Evolutionary conservation across 1,140 invertebrate species (phyloP).

Genomic region (Pemphigus obesinymphae): DNA sequence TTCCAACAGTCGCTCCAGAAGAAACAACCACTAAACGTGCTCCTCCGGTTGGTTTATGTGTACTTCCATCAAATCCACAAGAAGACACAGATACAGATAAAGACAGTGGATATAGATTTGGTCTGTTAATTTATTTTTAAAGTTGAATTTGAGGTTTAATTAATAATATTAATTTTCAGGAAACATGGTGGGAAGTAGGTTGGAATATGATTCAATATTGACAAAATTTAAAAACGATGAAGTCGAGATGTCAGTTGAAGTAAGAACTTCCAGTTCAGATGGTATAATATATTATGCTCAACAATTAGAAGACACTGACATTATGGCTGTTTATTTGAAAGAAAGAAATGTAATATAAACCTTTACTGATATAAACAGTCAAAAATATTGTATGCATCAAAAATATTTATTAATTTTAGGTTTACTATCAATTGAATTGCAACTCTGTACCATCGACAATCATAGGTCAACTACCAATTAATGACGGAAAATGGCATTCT

Average conservation of each 20-base stretch:
- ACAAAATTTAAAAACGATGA: slow-evolving; percentile 58
- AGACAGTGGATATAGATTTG: slow-evolving; percentile 53
- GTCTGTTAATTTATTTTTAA: slow-evolving; percentile 46
- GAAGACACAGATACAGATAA: slow-evolving; percentile 41
- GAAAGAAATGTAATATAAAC: slow-evolving; percentile 63
- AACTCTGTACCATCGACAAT: slow-evolving; percentile 64
- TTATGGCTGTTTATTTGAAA: slow-evolving; percentile 74
- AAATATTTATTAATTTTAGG: slow-evolving; percentile 49
- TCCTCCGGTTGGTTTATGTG: slow-evolving; percentile 42
- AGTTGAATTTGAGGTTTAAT: neutral
- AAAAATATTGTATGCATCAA: neutral
- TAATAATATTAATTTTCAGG: slow-evolving; percentile 52
- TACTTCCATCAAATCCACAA: slow-evolving; percentile 45
- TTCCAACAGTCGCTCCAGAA: neutral
- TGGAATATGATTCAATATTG: slow-evolving; percentile 63
- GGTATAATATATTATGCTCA: slow-evolving; percentile 83
- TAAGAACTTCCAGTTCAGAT: slow-evolving; percentile 71
- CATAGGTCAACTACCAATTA: slow-evolving; percentile 56
- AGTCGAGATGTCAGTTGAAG: slow-evolving; percentile 72
- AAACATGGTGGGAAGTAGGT: slow-evolving; percentile 63
- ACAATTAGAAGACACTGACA: slow-evolving; percentile 64
- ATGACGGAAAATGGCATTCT: slow-evolving; percentile 85
- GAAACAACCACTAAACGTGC: slow-evolving; percentile 15
- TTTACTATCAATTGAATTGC: slow-evolving; percentile 69
- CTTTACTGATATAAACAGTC: neutral